Percentiles rank a stretch among this genome's conserved stretches.
Conservation (phyloP, 1,140 invertebrate species). For the Amyelois transitella region DNA sequence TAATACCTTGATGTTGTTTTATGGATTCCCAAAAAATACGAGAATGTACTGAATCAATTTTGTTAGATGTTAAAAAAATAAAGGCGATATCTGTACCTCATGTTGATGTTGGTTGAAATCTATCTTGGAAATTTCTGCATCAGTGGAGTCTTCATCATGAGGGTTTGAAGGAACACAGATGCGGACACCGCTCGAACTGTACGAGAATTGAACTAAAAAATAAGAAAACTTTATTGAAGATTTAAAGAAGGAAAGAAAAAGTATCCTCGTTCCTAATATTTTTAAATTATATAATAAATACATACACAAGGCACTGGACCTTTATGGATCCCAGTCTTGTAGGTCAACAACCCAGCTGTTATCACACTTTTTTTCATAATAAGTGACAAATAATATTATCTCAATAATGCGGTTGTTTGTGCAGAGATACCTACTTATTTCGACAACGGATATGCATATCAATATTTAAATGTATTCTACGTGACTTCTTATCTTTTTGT, state of each 20-base stretch:
- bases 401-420: neutral
- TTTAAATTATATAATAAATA: neutral
- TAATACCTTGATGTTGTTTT: too few relatives aligned
- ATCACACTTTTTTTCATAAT: conserved; percentile 4
- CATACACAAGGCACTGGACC: neutral
- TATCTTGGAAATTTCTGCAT: conserved; percentile 72
- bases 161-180: conserved; percentile 69
- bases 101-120: conserved; percentile 70
- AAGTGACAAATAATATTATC: conserved; percentile 2
- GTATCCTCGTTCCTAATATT: too few relatives aligned
- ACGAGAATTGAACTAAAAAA: conserved; percentile 69
- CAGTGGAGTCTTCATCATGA: conserved; percentile 71
- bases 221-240: neutral
- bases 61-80: too few relatives aligned
- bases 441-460: neutral
- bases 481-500: neutral
- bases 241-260: too few relatives aligned
- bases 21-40: too few relatives aligned
- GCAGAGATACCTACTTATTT: neutral
- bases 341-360: neutral
- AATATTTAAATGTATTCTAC: neutral
- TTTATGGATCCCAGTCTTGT: neutral
- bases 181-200: conserved; percentile 68
- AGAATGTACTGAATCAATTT: too few relatives aligned
- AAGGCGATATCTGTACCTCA: too few relatives aligned